Evolutionary conservation across 2,888 invertebrate species (phyloP).

Genomic region (Plebejus argus): DNA sequence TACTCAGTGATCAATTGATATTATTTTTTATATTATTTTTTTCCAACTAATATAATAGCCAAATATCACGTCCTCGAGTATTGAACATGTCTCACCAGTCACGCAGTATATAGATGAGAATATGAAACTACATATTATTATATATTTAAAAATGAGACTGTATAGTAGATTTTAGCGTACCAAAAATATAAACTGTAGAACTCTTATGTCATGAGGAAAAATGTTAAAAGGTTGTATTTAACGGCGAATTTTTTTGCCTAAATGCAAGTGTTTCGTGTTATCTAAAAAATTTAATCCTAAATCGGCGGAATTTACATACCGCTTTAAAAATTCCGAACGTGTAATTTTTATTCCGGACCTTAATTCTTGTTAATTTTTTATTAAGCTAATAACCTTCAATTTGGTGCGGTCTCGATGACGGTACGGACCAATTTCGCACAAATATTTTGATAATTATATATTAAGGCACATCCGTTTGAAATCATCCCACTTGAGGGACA

Average conservation of each 20-base stretch:
- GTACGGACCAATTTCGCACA: not conserved
- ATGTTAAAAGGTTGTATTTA: not conserved
- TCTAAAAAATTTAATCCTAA: not conserved
- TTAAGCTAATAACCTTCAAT: not conserved
- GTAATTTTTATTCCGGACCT: not conserved
- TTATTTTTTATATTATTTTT: too few species aligned
- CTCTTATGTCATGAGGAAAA: not conserved
- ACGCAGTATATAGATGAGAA: too few species aligned
- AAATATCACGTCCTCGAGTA: too few species aligned
- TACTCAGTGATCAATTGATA: too few species aligned
- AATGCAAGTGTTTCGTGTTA: not conserved
- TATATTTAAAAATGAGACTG: too few species aligned
- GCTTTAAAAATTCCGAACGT: not conserved
- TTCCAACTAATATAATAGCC: too few species aligned
- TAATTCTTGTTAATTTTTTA: not conserved
- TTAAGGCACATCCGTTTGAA: slow-evolving; percentile 2
- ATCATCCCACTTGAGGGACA: not conserved
- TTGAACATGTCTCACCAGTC: too few species aligned
- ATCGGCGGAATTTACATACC: not conserved
- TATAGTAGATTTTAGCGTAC: too few species aligned
- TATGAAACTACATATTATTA: too few species aligned
- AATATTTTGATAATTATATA: not conserved
- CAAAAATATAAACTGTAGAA: not conserved
- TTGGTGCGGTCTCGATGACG: not conserved
- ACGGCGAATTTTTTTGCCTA: not conserved